phyloP scores from a whole-genome alignment of 2,113 vertebrate genomes.

The Rallus limicola region DNA sequence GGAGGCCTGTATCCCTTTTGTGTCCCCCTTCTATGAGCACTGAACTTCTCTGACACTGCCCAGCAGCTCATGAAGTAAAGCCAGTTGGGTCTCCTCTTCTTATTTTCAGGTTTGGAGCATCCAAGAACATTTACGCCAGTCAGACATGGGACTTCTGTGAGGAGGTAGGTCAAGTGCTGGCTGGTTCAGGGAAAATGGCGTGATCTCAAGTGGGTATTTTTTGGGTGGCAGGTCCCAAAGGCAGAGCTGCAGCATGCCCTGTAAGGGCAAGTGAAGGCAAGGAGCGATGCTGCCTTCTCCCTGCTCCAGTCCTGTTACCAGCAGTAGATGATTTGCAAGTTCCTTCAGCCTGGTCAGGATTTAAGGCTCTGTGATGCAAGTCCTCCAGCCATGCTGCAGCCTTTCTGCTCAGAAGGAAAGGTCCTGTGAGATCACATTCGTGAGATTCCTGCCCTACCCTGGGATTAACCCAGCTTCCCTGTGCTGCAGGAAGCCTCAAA shows the following conservation, averaged over 20 bases:
- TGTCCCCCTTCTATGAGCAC: accelerated
- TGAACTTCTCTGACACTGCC: background rate
- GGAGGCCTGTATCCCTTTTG: background rate
- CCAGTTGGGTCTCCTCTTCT: background rate
- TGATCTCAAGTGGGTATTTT: background rate
- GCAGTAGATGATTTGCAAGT: background rate
- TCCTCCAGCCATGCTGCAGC: background rate
- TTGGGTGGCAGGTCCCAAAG: background rate
- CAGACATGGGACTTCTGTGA: conserved; percentile 85
- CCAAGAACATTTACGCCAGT: conserved; percentile 81
- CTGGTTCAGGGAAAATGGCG: accelerated
- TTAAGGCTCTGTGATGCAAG: background rate
- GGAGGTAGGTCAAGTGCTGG: conserved; percentile 76
- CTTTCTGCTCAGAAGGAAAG: background rate
- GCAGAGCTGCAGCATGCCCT: background rate
- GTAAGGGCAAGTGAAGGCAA: accelerated
- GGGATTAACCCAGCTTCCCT: background rate
- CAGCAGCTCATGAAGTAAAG: background rate
- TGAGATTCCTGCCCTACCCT: background rate
- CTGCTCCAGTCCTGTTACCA: background rate
- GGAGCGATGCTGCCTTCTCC: background rate
- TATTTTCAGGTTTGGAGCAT: conserved; percentile 82
- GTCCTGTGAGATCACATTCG: background rate
- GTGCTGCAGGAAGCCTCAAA: background rate
- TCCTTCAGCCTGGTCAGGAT: background rate